Base-by-base conservation (phyloP, 2,113 vertebrate species). In the Calyptomena viridis region DNA sequence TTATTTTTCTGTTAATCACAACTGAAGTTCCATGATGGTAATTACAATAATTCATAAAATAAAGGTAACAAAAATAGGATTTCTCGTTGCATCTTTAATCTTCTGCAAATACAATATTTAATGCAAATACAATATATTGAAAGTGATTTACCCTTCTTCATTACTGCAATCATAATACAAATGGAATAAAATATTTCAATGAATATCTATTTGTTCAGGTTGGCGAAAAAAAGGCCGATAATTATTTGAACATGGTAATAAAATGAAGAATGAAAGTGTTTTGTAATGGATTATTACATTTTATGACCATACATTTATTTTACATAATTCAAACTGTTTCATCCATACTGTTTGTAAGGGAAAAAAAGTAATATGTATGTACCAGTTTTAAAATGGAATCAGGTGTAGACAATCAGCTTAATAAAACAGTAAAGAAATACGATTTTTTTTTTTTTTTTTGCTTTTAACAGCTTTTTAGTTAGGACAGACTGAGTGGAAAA, bases 231-330 rank as follows among this genome's bases (percentile, higher is more conserved):
- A 76, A 24, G 46, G 60, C 53, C 7, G 1, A 79, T 72, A 94
- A 89, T 95, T 93, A 90, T 93, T 96, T 96, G 87, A 96, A 93
- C 64, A 92, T 13, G 35, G 66, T 87, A 90, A 94, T 93, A 96
- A 95, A 97, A 95, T 66, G 64, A 95, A 80, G 81, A 87, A 96
- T 89, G 40, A 68, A 79, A 93, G 35, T 75, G 12, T 88, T 94
- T 94, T 63, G 68, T 91, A 95, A 97, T 90, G 76, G 90, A 92
- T 95, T 94, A 93, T 96, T 95, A 87, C 75, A 74, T 93, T 97
- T 96, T 96, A 97, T 94, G 58, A 58, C 46, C 39, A 52, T 82
- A 76, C 12, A 85, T 95, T 91, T 95, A 93, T 91, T 94, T 82
- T n/a, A 87, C 42, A 67, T 90, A 76, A 71, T 91, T 92, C 81